Base-by-base conservation (phyloP, 2,797 vertebrate species). In the Taenioides sp. region DNA sequence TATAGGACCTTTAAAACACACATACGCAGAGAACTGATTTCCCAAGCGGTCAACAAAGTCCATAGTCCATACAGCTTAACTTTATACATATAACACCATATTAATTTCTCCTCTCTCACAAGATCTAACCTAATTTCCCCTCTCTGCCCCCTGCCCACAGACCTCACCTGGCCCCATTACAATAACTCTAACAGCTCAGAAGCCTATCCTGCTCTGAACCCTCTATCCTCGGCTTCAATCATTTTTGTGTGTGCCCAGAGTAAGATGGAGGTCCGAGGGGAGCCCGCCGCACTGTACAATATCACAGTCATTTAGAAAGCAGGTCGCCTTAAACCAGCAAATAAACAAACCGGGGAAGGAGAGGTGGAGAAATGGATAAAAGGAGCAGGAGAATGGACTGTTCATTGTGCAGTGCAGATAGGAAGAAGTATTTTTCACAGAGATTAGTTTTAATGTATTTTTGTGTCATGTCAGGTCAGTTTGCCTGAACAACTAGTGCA, bases 151-250 rank as follows among this genome's bases (percentile, higher is more conserved):
- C 14, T 16, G 3, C 43, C 43, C 14, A 4, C 71, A 17, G 31
- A 64, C 43, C 54, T 61, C 40, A 70, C 55, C 66, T 31, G 65
- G 52, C 74, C 68, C 16, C 14, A 69, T 63, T 71, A 73, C 27
- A 59, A 79, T 77, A 52, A 75, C 66, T 75, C 61, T 50, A 57
- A 74, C 40, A 7, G 63, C 34, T 68, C 70, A 0, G 62, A 27
- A 0, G 62, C 0, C 28, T 18, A 1, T 71, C 0, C 7, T 2
- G 58, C 5, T 20, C 34, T 34, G 1, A 55, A 4, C 68, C 34
- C 34, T 50, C 72, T 57, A 60, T 65, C 63, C 71, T 71, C 75
- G 71, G 67, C 59, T 71, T 65, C 47, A 69, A 72, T 78, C 67
- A 52, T 0, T 31, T 63, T 57, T 70, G 20, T 27, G 40, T 80